phyloP scores from a whole-genome alignment of 2,797 vertebrate genomes.

The Echeneis naucrates region DNA sequence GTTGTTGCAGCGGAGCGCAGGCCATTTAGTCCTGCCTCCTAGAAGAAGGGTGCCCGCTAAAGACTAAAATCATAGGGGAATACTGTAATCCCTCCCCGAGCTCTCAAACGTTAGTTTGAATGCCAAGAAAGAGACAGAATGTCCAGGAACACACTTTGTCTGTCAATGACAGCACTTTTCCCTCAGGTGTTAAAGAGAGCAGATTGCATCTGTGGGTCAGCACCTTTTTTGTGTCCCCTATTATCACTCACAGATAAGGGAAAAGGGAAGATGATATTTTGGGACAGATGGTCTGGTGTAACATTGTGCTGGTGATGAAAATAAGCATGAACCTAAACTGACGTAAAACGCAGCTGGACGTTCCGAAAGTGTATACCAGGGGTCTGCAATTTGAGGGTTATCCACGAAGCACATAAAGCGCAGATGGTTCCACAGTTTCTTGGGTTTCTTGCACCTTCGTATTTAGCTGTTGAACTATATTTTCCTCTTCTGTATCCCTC shows the following conservation, averaged over 20 bases:
- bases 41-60: constrained; percentile 66
- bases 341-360: constrained; percentile 8
- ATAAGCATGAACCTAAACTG: constrained; percentile 26
- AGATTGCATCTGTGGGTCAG: constrained; percentile 63
- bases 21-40: constrained; percentile 70
- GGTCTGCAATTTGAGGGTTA: background rate
- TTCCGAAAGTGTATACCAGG: background rate
- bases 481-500: background rate
- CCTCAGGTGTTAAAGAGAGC: constrained; percentile 53
- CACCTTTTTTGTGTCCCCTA: constrained; percentile 59
- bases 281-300: constrained; percentile 24
- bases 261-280: constrained; percentile 33
- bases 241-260: constrained; percentile 52
- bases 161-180: constrained; percentile 58
- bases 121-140: constrained; percentile 24
- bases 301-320: constrained; percentile 43
- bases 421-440: background rate
- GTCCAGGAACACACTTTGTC: constrained; percentile 39
- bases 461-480: constrained; percentile 16
- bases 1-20: constrained; percentile 39
- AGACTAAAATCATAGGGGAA: constrained; percentile 70
- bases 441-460: background rate
- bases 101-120: constrained; percentile 36
- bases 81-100: constrained; percentile 42
- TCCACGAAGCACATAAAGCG: constrained; percentile 8